Conservation (phyloP, 2,888 invertebrate genomes). For the Hirtodrosophila cameraria region DNA sequence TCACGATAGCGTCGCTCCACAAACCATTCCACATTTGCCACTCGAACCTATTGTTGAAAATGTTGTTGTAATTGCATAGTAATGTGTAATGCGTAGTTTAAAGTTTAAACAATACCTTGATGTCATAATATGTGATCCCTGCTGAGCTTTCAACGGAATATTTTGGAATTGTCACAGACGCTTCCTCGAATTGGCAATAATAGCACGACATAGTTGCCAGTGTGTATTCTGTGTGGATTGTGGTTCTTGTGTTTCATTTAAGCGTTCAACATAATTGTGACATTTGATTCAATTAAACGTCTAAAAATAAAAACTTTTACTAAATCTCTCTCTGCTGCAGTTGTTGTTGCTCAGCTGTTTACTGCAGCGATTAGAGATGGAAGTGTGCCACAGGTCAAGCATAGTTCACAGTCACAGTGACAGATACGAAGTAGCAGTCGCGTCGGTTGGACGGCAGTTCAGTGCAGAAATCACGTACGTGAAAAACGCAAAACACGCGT, state of each 20-base stretch:
- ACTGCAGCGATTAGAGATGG: conserved; percentile 11
- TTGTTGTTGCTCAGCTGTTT: conserved; percentile 44
- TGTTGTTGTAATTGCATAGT: not conserved
- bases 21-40: conserved; percentile 91
- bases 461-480: no score
- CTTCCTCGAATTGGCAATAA: conserved; percentile 88
- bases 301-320: conserved; percentile 24
- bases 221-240: no score
- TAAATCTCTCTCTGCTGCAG: not conserved
- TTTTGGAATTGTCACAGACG: conserved; percentile 88
- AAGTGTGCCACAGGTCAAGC: not conserved
- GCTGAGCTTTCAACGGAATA: conserved; percentile 86
- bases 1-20: conserved; percentile 94
- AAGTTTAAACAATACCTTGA: conserved; percentile 83
- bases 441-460: no score
- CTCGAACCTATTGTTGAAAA: conserved; percentile 80
- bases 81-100: not conserved
- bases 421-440: no score
- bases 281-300: conserved; percentile 8
- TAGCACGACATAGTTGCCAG: conserved; percentile 89
- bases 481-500: no score
- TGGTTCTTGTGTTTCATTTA: conserved; percentile 12
- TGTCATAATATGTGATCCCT: conserved; percentile 90
- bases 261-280: conserved; percentile 27
- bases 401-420: no score